Percentiles rank a stretch among this genome's conserved stretches.
Evolutionary conservation across 2,888 invertebrate species (phyloP).

Genomic region (Ophion costatus): DNA sequence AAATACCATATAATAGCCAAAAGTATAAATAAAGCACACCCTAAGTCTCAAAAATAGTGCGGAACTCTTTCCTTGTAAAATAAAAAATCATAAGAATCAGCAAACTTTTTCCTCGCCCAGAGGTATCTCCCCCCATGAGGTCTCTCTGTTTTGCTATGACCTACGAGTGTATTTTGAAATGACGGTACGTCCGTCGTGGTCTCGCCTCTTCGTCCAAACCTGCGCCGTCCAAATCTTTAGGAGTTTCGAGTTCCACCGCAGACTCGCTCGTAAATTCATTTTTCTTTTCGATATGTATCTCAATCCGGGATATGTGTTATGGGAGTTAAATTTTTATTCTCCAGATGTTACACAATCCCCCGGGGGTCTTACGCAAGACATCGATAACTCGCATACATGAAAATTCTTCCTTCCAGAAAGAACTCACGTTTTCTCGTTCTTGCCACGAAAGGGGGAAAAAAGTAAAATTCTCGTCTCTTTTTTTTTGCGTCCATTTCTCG

Average conservation of each 20-base stretch:
- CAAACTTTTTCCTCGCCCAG: too few relatives aligned
- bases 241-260: conserved; percentile 25
- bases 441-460: background rate
- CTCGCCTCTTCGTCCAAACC: background rate
- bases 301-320: conserved; percentile 6
- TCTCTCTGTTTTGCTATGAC: background rate
- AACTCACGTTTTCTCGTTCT: background rate
- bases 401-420: conserved; percentile 24
- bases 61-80: too few relatives aligned
- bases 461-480: conserved; percentile 1
- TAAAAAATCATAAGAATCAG: too few relatives aligned
- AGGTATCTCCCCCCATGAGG: background rate
- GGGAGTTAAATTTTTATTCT: conserved; percentile 48
- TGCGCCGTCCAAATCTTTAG: conserved; percentile 13
- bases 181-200: background rate
- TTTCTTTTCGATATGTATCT: conserved; percentile 29
- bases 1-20: too few relatives aligned
- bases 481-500: background rate
- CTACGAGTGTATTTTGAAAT: background rate
- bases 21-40: too few relatives aligned
- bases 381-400: conserved; percentile 23
- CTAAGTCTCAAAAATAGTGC: too few relatives aligned
- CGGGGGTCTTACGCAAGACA: conserved; percentile 30
- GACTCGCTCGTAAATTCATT: conserved; percentile 46
- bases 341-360: conserved; percentile 33